phyloP scores from a whole-genome alignment of 2,797 vertebrate species.

The Periophthalmus magnuspinnatus region DNA sequence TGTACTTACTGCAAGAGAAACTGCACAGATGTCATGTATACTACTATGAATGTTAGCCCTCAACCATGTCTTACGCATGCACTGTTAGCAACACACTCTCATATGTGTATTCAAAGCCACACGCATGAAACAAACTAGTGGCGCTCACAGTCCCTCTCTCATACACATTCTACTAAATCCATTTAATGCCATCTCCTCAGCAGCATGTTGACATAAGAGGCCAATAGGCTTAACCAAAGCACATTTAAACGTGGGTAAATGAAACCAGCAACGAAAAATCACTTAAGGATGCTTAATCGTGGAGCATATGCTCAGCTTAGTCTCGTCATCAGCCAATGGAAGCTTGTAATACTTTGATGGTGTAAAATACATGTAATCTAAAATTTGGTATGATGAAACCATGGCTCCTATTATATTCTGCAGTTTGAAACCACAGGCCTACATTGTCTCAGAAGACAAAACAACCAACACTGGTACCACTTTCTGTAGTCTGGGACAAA shows the following conservation, averaged over 20 bases:
- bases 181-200: conserved; percentile 76
- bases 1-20: conserved; percentile 1
- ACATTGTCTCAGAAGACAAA: conserved; percentile 40
- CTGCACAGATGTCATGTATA: conserved; percentile 23
- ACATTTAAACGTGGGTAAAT: conserved; percentile 76
- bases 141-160: conserved; percentile 13
- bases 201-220: conserved; percentile 77
- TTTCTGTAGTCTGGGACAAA: conserved; percentile 12
- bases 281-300: conserved; percentile 71
- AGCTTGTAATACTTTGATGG: conserved; percentile 62
- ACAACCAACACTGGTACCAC: conserved; percentile 23
- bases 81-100: conserved; percentile 31
- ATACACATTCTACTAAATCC: conserved; percentile 60
- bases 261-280: conserved; percentile 72
- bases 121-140: conserved; percentile 26
- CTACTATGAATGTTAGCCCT: conserved; percentile 32
- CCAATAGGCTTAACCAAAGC: conserved; percentile 76
- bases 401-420: conserved; percentile 23
- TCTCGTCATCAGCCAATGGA: conserved; percentile 49
- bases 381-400: conserved; percentile 60
- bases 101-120: conserved; percentile 22
- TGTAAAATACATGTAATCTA: conserved; percentile 68
- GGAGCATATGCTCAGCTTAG: conserved; percentile 63
- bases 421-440: conserved; percentile 31
- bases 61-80: conserved; percentile 24